Base-by-base conservation (phyloP, 2,113 vertebrate genomes). In the Dendropsophus ebraccatus region DNA sequence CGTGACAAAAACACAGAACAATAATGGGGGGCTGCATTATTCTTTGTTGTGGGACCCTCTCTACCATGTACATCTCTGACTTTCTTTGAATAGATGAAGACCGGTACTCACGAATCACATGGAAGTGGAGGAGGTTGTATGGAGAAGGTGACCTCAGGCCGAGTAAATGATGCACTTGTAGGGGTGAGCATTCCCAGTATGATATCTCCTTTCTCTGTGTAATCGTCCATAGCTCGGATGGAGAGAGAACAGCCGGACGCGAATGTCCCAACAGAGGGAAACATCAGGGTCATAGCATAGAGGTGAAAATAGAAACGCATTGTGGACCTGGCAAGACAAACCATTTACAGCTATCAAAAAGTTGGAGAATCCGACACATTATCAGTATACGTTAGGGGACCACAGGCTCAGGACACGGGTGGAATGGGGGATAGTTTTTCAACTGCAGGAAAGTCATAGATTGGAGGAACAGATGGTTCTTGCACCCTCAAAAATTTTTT, bases 121-220 rank as follows among this genome's bases (percentile, higher is more conserved):
- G 21, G 69, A 9, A 1, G 32, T 14, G 67, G 81, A 23, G 21
- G 8, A 1, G 81, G 81, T 1, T 11, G 32, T 10, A 17, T 54
- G 35, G 52, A 75, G 41, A 84, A 84, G 5, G 12, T 21, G 28
- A 60, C 19, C 49, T 30, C 70, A 9, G 17, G 21, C 12, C 19
- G 30, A 28, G 35, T 45, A 21, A 25, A 62, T 16, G n/a, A 17
- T 5, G 35, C 37, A 35, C 25, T 74, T 12, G 73, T 41, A 3
- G 82, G 82, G 58, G 16, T 54, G 17, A 84, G 37, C 19, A 84
- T 16, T 19, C 45, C 82, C 37, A 84, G 45, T 28, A 69, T 75
- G 35, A 84, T 60, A 35, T 45, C 11, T 28, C 70, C 82, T 2
- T 47, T 28, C 54, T 75, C 30, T 1, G 12, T 30, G 32, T 84